Evolutionary conservation across 2,113 vertebrate species (phyloP), one percentile per base, ranked within the genome.

Genomic region (Sporophila hypoxantha): DNA sequence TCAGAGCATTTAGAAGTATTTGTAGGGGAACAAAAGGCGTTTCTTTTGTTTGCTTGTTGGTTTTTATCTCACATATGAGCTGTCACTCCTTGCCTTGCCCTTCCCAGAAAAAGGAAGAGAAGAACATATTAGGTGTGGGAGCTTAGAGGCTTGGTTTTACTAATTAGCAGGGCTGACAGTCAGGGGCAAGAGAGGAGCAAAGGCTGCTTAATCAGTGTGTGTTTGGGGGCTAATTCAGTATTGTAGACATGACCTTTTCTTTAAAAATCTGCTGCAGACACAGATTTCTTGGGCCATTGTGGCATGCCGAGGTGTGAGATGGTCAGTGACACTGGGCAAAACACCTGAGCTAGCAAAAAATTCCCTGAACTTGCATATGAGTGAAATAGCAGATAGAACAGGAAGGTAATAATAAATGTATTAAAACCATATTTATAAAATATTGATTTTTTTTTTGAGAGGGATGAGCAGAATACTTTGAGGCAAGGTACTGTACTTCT

Each of bases 11-110:
- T 37, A 19, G 17, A 52, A 36, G 4, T 44, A 29, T 14, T 9
- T 22, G 2, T 36, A 60, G 19, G 15, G 60, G 36, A 55, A 59
- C 3, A 59, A 73, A 81, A 69, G 29, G 0, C 0, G 0, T 14
- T 65, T 65, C 0, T 62, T 74, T 41, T 42, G 3, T 56, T 90
- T 68, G 5, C 7, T 59, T 55, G 7, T 37, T 61, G 37, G 1
- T 60, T 88, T 87, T 70, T 55, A 60, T 49, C 36, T 83, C 66
- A 87, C 52, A 18, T 65, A 3, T 11, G 49, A 75, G 25, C 10
- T 80, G 17, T 32, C 25, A 12, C 14, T 50, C 20, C 8, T 47
- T 78, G 27, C 39, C 30, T 77, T 87, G 21, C 10, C 19, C n/a
- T 85, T 89, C 20, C 14, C 27, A 37, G 41, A 25, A 66, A 47